These are phyloP conservation scores for Antechinus flavipes DNA, from an alignment of 2,113 vertebrate genomes.

Conservation along the genomic window DNA sequence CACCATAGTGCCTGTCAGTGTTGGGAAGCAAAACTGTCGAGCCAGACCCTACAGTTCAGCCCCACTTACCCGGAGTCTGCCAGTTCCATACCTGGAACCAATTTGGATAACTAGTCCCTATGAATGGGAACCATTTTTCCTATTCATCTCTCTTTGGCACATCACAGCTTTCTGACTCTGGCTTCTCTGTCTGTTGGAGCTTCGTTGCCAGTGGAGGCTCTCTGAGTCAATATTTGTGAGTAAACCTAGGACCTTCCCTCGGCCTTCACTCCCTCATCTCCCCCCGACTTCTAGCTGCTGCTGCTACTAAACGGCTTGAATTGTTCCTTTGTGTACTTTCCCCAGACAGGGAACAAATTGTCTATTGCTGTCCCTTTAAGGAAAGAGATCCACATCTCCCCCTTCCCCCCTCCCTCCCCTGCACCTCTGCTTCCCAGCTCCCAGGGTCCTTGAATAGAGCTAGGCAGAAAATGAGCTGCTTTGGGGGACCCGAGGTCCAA, in stretches of 20 bases:
- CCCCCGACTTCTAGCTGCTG: neutral
- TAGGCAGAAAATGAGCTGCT: neutral
- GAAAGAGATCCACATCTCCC: neutral
- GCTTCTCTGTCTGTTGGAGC: neutral
- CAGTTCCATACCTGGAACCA: neutral
- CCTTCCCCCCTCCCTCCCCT: neutral
- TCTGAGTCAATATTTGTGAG: slow-evolving; percentile 15
- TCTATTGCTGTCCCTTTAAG: neutral
- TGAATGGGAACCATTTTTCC: neutral
- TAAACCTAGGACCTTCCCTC: neutral
- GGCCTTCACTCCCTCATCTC: neutral
- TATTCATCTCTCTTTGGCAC: neutral
- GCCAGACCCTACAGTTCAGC: neutral
- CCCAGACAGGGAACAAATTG: neutral
- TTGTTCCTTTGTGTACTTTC: slow-evolving; percentile 24
- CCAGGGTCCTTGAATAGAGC: neutral
- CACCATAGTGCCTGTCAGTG: neutral
- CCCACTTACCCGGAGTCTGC: neutral
- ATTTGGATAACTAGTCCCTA: neutral
- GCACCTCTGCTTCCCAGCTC: neutral
- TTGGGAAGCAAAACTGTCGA: neutral
- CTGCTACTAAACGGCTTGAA: slow-evolving; percentile 11
- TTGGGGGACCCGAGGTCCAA: no score
- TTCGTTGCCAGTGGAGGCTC: neutral
- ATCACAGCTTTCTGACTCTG: neutral